Conservation (phyloP, 2,797 vertebrate genomes). For the Pelochelys cantorii region DNA sequence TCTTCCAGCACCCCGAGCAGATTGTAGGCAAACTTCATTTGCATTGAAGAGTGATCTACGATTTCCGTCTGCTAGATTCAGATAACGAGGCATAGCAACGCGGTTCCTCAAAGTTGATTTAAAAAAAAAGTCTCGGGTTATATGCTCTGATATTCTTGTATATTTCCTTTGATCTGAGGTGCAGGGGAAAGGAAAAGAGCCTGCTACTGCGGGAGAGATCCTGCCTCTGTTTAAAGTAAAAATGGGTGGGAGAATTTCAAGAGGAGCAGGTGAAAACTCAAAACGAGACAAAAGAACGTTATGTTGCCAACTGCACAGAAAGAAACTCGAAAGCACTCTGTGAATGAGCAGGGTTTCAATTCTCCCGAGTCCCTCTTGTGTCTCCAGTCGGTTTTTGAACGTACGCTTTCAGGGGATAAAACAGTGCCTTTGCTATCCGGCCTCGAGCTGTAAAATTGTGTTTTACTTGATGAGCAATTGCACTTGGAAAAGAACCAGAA, state of each 20-base stretch:
- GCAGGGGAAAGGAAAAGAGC: neutral
- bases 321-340: neutral
- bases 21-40: conserved; percentile 58
- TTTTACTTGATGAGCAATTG: conserved; percentile 65
- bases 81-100: conserved; percentile 34
- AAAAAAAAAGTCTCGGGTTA: neutral
- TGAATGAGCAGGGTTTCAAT: conserved; percentile 19
- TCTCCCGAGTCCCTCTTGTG: neutral
- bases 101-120: conserved; percentile 51
- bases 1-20: conserved; percentile 46
- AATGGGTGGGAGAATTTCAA: neutral
- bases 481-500: conserved; percentile 61
- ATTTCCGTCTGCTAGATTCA: conserved; percentile 47
- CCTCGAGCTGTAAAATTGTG: conserved; percentile 57
- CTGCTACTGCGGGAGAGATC: neutral
- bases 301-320: neutral
- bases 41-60: conserved; percentile 26
- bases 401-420: conserved; percentile 55
- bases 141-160: fast-evolving
- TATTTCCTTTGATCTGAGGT: neutral
- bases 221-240: neutral
- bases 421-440: conserved; percentile 60
- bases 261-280: neutral
- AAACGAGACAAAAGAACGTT: conserved; percentile 4
- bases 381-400: conserved; percentile 47